These are phyloP conservation scores for Apamea crenata DNA, from an alignment of 2,888 invertebrate species.

Conservation along the genomic window DNA sequence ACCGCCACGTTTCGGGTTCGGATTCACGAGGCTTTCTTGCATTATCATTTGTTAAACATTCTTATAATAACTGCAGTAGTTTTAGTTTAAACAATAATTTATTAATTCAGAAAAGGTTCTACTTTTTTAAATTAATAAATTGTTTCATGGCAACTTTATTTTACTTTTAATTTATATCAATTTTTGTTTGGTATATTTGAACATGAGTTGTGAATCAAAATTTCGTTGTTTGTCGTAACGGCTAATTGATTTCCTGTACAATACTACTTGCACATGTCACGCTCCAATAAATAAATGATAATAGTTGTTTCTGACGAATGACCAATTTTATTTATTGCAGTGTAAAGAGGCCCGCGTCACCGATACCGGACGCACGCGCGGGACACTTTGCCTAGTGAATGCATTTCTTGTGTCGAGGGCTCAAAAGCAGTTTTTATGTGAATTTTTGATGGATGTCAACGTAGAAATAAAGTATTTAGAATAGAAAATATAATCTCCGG, in stretches of 20 bases:
- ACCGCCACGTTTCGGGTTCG: constrained; percentile 56
- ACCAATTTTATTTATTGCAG: constrained; percentile 78
- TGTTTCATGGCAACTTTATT: constrained; percentile 49
- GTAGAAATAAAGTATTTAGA: constrained; percentile 70
- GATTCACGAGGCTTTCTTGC: constrained; percentile 60
- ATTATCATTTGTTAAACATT: constrained; percentile 78
- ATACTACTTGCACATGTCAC: constrained; percentile 51
- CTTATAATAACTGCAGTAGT: constrained; percentile 80
- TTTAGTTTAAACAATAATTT: constrained; percentile 19
- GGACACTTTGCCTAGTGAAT: constrained; percentile 73
- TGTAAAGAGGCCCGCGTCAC: constrained; percentile 75
- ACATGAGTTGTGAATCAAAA: constrained; percentile 25
- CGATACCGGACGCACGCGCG: constrained; percentile 57
- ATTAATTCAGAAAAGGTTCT: constrained; percentile 25
- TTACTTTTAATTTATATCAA: constrained; percentile 25
- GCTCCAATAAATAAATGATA: constrained; percentile 65
- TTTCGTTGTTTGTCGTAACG: constrained; percentile 18
- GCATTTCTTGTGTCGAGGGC: constrained; percentile 86
- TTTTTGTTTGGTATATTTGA: constrained; percentile 57
- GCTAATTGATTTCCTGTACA: constrained; percentile 56
- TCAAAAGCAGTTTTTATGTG: constrained; percentile 88
- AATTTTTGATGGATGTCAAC: constrained; percentile 85
- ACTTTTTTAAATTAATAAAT: constrained; percentile 36
- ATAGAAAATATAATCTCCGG: constrained; percentile 79
- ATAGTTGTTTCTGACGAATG: constrained; percentile 47